Conservation (phyloP, 2,113 vertebrate genomes). For the Cryptoleucopteryx plumbea region DNA sequence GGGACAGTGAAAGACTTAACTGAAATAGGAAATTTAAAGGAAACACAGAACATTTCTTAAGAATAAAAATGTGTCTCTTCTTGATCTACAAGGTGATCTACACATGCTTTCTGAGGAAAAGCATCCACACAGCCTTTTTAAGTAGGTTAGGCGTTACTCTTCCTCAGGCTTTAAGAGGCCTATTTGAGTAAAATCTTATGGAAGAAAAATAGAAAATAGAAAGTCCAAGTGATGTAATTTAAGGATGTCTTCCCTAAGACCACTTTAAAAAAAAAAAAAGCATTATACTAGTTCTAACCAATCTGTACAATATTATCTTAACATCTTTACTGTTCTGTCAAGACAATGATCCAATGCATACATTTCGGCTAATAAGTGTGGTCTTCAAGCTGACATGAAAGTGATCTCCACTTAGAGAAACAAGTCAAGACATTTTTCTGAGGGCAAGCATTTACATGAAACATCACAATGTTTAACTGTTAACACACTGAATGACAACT, state of each 20-base stretch:
- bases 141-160: conserved; percentile 3
- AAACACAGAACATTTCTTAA: not conserved
- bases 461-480: not conserved
- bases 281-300: not conserved
- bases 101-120: not conserved
- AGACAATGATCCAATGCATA: not conserved
- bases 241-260: not conserved
- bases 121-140: not conserved
- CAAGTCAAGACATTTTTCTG: not conserved
- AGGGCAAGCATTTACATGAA: not conserved
- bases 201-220: not conserved
- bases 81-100: conserved; percentile 6
- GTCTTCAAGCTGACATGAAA: not conserved
- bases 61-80: not conserved
- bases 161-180: not conserved
- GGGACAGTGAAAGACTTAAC: not conserved
- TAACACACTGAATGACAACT: not conserved
- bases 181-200: not conserved
- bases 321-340: not conserved
- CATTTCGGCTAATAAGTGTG: not conserved
- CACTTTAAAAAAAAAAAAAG: not conserved
- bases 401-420: not conserved
- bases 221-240: not conserved
- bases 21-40: not conserved
- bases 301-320: not conserved